phyloP scores from a whole-genome alignment of 2,113 vertebrate genomes.

The Kryptolebias marmoratus region DNA sequence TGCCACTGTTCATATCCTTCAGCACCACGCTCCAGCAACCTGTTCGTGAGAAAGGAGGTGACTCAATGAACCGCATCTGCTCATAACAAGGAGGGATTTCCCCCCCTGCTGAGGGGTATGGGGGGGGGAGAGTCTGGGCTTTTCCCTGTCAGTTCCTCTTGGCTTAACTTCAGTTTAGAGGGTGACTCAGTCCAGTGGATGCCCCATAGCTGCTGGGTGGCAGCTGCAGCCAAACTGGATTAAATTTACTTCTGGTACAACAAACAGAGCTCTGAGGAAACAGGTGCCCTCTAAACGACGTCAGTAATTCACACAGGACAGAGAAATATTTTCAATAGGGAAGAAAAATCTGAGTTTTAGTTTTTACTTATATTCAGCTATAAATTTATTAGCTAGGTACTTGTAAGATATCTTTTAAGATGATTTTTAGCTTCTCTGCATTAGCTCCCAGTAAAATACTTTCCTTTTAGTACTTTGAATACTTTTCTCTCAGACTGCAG shows the following conservation, averaged over 20 bases:
- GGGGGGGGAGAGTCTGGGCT: conserved; percentile 32
- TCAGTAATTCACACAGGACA: neutral
- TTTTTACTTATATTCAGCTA: no score
- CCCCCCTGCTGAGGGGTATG: conserved; percentile 16
- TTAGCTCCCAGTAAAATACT: no score
- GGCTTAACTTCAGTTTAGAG: conserved; percentile 32
- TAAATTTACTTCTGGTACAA: conserved; percentile 1
- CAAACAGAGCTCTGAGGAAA: conserved; percentile 3
- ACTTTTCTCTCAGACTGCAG: no score
- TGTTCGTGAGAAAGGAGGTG: conserved; percentile 45
- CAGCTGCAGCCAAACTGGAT: conserved; percentile 21
- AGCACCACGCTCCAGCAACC: conserved; percentile 30
- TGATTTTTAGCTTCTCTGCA: no score
- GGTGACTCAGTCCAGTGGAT: conserved; percentile 56
- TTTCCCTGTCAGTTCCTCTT: conserved; percentile 51
- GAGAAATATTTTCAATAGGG: no score
- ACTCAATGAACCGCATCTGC: conserved; percentile 49
- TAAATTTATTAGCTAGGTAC: no score
- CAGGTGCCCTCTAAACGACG: neutral
- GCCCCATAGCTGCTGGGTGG: conserved; percentile 18
- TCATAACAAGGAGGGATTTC: conserved; percentile 53
- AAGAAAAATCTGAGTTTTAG: no score
- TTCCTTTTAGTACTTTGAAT: no score
- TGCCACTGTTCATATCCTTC: conserved; percentile 20
- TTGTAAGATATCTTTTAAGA: no score